Conservation (phyloP, 2,113 vertebrate species). For the Rutilus rutilus region DNA sequence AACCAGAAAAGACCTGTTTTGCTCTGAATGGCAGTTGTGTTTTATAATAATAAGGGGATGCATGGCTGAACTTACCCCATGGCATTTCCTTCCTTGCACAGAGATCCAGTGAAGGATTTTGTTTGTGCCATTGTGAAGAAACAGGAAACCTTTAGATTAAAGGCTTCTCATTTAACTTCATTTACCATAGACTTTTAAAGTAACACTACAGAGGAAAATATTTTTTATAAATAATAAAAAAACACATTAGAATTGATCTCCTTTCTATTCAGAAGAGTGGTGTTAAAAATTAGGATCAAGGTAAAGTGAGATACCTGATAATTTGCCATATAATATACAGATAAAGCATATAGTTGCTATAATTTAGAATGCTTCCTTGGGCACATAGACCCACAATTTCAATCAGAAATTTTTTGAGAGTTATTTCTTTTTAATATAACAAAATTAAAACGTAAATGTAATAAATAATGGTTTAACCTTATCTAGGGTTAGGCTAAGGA, state of each 20-base stretch:
- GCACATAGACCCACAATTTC: not conserved
- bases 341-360: not conserved
- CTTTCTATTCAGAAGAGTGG: not conserved
- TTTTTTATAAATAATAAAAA: not conserved
- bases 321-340: not conserved
- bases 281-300: not conserved
- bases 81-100: slow-evolving; percentile 38
- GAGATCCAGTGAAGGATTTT: slow-evolving; percentile 10
- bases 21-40: slow-evolving; percentile 24
- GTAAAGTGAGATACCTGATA: not conserved
- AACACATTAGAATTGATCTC: not conserved
- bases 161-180: not conserved
- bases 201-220: not conserved
- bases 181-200: not conserved
- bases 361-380: not conserved
- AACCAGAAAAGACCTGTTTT: slow-evolving; percentile 12
- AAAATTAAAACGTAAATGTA: not conserved
- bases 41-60: slow-evolving; percentile 8
- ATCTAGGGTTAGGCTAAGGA: not conserved
- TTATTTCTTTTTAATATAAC: not conserved
- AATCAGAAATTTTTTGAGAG: not conserved
- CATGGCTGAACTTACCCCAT: slow-evolving; percentile 28
- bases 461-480: not conserved
- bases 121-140: slow-evolving; percentile 22
- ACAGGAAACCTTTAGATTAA: slow-evolving; percentile 2